Evolutionary conservation across 2,113 vertebrate species (phyloP).

Genomic region (Muscicapa adusta): DNA sequence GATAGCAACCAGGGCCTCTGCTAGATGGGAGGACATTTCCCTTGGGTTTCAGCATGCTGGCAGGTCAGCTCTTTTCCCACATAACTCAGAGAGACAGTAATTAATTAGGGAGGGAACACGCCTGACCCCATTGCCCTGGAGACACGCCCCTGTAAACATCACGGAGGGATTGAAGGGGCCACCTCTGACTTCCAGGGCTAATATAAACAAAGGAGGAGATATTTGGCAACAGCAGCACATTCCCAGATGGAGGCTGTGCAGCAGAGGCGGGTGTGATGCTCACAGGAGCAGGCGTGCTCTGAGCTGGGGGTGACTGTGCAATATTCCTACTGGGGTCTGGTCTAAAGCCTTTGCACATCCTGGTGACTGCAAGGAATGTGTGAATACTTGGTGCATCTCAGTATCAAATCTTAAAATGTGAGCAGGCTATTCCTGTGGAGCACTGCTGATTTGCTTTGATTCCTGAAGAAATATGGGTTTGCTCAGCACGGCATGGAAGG

Average conservation of each 20-base stretch:
- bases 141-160: conserved; percentile 45
- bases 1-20: not conserved
- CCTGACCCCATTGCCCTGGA: conserved; percentile 17
- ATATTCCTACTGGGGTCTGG: not conserved
- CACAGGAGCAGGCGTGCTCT: not conserved
- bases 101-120: conserved; percentile 43
- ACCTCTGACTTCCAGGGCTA: conserved; percentile 42
- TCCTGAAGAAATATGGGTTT: not conserved
- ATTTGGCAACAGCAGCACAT: conserved; percentile 18
- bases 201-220: conserved; percentile 31
- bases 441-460: not conserved
- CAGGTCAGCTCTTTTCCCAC: conserved; percentile 50
- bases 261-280: not conserved
- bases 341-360: not conserved
- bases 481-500: not conserved
- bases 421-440: not conserved
- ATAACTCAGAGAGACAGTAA: conserved; percentile 42
- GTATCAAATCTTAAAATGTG: not conserved
- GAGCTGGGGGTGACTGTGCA: not conserved
- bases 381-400: not conserved
- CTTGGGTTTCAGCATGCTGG: not conserved
- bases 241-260: conserved; percentile 1
- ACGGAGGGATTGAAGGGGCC: not conserved
- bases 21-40: not conserved
- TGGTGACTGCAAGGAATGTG: rapidly evolving